Evolutionary conservation across 2,888 invertebrate species (phyloP).

Genomic region (Cataglyphis cursor): DNA sequence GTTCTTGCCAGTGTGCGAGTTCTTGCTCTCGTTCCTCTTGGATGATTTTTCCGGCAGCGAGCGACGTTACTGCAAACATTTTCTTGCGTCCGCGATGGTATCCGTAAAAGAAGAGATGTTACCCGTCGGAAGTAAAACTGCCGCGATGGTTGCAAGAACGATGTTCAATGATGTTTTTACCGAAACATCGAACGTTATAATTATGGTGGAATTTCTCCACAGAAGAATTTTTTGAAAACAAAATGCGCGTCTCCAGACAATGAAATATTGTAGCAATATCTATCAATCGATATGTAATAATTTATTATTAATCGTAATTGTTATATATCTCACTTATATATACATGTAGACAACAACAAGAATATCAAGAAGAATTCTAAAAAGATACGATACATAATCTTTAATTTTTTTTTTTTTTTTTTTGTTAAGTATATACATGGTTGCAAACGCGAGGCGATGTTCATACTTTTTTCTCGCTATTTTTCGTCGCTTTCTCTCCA

Average conservation of each 20-base stretch:
- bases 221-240: not conserved
- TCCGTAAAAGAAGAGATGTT: not conserved
- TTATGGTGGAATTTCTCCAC: not conserved
- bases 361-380: not conserved
- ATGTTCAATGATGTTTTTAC: not conserved
- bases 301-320: not conserved
- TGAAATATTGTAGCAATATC: not conserved
- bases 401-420: not conserved
- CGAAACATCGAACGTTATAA: conserved; percentile 6
- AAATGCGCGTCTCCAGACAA: not conserved
- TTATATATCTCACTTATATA: not conserved
- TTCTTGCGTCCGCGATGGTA: conserved; percentile 6
- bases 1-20: not conserved
- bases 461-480: not conserved
- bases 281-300: not conserved
- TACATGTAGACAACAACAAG: not conserved
- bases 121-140: conserved; percentile 4
- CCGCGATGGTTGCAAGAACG: not conserved
- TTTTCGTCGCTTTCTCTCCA: conserved; percentile 37
- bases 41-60: not conserved
- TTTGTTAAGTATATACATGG: not conserved
- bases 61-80: not conserved
- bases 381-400: not conserved
- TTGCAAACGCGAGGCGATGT: not conserved
- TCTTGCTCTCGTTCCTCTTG: conserved; percentile 5